Percentiles rank a stretch among this genome's conserved stretches.
phyloP scores from a whole-genome alignment of 2,113 vertebrate genomes.

The Anolis sagrei region DNA sequence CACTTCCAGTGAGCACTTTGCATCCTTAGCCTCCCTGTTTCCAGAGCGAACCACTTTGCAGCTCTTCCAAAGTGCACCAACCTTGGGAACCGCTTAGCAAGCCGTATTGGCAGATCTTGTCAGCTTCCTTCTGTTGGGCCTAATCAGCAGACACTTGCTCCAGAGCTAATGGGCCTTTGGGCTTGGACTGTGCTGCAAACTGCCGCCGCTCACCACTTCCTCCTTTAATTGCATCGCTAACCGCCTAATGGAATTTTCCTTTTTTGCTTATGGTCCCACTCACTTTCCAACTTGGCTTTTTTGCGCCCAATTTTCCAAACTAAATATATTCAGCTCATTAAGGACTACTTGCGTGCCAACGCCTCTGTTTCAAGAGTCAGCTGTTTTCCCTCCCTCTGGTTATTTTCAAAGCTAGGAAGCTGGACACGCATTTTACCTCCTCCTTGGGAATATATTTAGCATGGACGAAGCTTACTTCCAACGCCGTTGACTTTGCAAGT shows the following conservation, averaged over 20 bases:
- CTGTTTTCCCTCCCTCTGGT: constrained; percentile 47
- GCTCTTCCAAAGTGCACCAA: constrained; percentile 64
- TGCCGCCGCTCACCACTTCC: constrained; percentile 46
- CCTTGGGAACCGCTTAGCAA: constrained; percentile 65
- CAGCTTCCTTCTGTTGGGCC: constrained; percentile 37
- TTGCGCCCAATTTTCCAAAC: constrained; percentile 45
- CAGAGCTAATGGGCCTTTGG: constrained; percentile 64
- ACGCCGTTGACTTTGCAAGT: constrained; percentile 25
- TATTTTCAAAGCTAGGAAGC: constrained; percentile 46
- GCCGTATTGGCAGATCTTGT: constrained; percentile 56
- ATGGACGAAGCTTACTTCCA: constrained; percentile 27
- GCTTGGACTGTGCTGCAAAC: constrained; percentile 55
- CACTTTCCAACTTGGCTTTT: constrained; percentile 54
- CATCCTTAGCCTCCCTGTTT: constrained; percentile 62
- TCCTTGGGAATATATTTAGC: constrained; percentile 44
- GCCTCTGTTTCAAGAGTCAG: constrained; percentile 54
- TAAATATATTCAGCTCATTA: constrained; percentile 48
- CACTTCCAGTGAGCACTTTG: constrained; percentile 43
- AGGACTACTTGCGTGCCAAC: constrained; percentile 55
- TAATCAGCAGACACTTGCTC: constrained; percentile 67
- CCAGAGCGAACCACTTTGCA: constrained; percentile 59
- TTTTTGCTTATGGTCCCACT: constrained; percentile 35
- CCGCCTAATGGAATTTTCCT: constrained; percentile 57
- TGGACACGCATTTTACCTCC: constrained; percentile 56
- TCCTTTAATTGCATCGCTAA: constrained; percentile 58